Percentiles rank a stretch among this genome's conserved stretches.
Evolutionary conservation across 1,140 invertebrate genomes (phyloP).

Genomic region (Lasaia peninsularis): DNA sequence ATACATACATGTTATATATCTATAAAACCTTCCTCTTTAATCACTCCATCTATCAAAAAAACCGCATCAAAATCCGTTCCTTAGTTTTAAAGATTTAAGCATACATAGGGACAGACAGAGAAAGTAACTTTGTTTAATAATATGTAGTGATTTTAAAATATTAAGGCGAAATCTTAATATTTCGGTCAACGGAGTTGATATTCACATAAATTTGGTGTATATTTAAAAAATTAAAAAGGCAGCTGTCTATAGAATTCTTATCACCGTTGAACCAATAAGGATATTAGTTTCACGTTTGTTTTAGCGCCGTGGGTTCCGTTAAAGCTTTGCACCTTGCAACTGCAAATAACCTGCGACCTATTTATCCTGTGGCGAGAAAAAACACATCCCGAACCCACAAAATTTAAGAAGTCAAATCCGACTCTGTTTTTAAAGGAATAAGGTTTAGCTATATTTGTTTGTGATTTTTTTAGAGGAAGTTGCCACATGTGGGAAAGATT

Average conservation of each 20-base stretch:
- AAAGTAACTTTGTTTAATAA: no score
- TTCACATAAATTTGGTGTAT: background rate
- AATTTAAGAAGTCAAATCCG: conserved; percentile 20
- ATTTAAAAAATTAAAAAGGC: background rate
- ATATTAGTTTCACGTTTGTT: conserved; percentile 56
- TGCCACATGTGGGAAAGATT: conserved; percentile 69
- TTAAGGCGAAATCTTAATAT: no score
- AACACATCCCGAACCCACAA: conserved; percentile 12
- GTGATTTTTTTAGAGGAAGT: conserved; percentile 18
- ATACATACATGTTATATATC: no score
- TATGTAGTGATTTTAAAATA: no score
- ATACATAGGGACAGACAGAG: no score
- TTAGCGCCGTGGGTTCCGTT: conserved; percentile 58
- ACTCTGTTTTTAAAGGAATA: conserved; percentile 21
- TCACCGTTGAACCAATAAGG: conserved; percentile 38
- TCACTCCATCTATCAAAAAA: no score
- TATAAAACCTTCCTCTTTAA: no score
- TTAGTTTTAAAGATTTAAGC: no score
- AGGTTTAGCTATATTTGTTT: conserved; percentile 11
- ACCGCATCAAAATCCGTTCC: no score
- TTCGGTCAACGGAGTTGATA: background rate
- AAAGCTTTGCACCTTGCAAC: conserved; percentile 65
- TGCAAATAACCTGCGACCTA: conserved; percentile 73
- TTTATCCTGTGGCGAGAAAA: conserved; percentile 60
- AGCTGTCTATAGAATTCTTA: conserved; percentile 27